Evolutionary conservation across 2,888 invertebrate genomes (phyloP), one percentile per base, ranked within the genome.

Genomic region (Hermodice carunculata): DNA sequence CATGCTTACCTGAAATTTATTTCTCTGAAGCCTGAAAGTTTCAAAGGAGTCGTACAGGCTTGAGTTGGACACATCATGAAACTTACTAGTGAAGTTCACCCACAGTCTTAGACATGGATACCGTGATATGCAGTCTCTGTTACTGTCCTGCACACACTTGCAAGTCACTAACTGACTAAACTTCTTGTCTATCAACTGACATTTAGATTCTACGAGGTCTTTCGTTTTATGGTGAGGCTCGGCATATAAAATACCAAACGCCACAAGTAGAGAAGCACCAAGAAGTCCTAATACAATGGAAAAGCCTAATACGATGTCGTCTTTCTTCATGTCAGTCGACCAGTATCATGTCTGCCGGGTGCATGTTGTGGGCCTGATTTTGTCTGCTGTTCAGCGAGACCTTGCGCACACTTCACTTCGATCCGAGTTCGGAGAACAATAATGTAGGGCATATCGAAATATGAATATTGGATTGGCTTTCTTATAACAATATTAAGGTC

Each of bases 21-120:
- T 32, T 24, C 46, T 37, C 48, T 71, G 71, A 11, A 71, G 56
- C 24, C 32, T 29, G 64, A 62, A 71, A 24, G 73, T 73, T 34
- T 73, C 71, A 32, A 61, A 66, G 5, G 67, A 67, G 52, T 73
- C 66, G 43, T 73, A 73, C 46, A 73, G 52, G 14, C 67, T 67
- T 8, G 57, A 51, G 49, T 70, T 69, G 2, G 29, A 19, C 2
- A 57, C 46, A 52, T 60, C 52, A 11, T 60, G 24, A 51, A 60
- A 34, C 17, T 14, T 19, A 19, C 19, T 40, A 28, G 40, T 49
- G 19, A 60, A 34, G 31, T 34, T 60, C n/a, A 60, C 60, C 42
- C 34, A 40, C 17, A 60, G 37, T 40, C 44, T 37, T 6, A 66
- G 22, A 40, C 72, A 72, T 11, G 70, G 68, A 42, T 71, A 70